A percentile compares a stretch with the other conserved stretches of the same genome.
Conservation (phyloP, 2,113 vertebrate genomes). For the Trachemys scripta region DNA sequence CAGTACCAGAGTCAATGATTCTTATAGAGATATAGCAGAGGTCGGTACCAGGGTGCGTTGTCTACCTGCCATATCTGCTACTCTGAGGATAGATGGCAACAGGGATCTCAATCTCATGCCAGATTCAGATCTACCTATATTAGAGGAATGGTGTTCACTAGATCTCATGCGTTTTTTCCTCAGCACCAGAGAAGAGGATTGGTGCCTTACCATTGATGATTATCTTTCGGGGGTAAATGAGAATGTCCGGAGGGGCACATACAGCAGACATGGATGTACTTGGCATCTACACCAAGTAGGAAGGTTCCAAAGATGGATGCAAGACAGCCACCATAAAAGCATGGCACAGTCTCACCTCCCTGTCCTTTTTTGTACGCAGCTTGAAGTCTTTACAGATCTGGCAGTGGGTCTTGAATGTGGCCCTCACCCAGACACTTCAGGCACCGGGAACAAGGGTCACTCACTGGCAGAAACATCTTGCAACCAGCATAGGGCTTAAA, state of each 20-base stretch:
- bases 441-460: neutral
- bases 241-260: neutral
- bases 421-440: neutral
- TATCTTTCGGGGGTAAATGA: neutral
- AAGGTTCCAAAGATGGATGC: neutral
- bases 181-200: neutral
- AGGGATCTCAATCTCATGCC: no score
- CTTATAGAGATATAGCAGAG: no score
- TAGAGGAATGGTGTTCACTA: no score
- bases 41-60: no score
- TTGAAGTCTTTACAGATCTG: neutral
- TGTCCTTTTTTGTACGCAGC: neutral
- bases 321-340: neutral
- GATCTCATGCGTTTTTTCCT: no score
- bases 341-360: neutral
- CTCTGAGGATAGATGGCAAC: no score
- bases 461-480: neutral
- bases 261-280: neutral
- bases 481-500: neutral
- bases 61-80: no score
- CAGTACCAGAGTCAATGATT: no score
- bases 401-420: neutral
- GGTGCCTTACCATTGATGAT: neutral
- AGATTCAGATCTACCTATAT: no score
- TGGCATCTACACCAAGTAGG: neutral